Percentiles rank a stretch among this genome's conserved stretches.
Conservation (phyloP, 2,113 vertebrate species). For the Scartelaos histophorus region DNA sequence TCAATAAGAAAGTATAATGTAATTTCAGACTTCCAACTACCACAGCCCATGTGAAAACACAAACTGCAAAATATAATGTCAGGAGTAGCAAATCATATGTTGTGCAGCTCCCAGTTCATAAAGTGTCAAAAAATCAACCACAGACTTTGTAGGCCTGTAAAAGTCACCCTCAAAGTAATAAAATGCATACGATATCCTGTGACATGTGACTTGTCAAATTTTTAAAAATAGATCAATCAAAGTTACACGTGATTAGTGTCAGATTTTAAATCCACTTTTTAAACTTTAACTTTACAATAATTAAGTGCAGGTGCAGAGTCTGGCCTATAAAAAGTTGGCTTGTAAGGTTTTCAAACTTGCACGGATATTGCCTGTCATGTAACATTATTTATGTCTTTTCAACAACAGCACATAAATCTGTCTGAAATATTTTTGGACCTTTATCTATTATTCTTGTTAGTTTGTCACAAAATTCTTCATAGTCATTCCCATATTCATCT, state of each 20-base stretch:
- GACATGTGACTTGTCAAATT: background rate
- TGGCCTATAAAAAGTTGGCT: constrained; percentile 11
- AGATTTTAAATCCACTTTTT: constrained; percentile 4
- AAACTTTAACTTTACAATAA: constrained; percentile 8
- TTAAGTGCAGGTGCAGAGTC: constrained; percentile 4
- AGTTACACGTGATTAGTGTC: background rate
- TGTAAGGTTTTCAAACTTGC: background rate
- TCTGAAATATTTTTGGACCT: constrained; percentile 2
- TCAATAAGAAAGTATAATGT: no score
- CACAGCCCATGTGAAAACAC: background rate
- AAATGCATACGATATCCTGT: background rate
- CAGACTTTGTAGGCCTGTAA: constrained; percentile 7
- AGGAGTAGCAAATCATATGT: background rate
- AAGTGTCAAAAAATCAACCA: background rate
- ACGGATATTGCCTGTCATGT: background rate
- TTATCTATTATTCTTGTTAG: constrained; percentile 14
- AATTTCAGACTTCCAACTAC: background rate
- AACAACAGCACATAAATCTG: background rate
- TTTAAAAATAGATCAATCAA: background rate
- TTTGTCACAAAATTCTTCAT: background rate
- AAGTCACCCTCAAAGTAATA: background rate
- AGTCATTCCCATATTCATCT: background rate
- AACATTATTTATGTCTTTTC: constrained; percentile 9
- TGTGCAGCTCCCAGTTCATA: background rate
- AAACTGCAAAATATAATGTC: background rate